Evolutionary conservation across 2,113 vertebrate species (phyloP), one percentile per base, ranked within the genome.

Genomic region (Hassar affinis): DNA sequence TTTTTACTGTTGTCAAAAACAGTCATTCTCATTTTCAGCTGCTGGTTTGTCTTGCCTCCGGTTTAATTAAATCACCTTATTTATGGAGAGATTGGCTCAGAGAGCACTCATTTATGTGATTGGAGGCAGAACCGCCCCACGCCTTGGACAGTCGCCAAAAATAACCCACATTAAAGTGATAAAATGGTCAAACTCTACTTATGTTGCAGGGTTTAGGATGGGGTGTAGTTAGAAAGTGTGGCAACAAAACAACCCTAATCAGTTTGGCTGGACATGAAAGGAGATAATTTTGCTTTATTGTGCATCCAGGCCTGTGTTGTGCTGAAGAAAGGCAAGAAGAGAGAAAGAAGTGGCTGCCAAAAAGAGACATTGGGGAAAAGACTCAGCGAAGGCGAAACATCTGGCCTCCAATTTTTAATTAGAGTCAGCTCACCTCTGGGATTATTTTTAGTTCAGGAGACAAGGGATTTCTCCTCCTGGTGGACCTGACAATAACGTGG

Each of bases 371-470:
- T 72, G 30, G 92, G 91, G 92, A 90, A 90, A 90, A 88, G 84
- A 90, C 77, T 85, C 76, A 77, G 86, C 89, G 84, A 90, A 92
- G 88, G 90, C 90, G 93, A 92, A 93, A 92, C 92, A 94, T 92
- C 92, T 94, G 91, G 92, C 90, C 91, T 92, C 86, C 78, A 89
- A 89, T 90, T 93, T 94, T 93, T 93, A 94, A 93, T 94, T 93
- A 92, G 89, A 92, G 69, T 54, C 80, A 61, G 80, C 72, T 88
- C 89, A 90, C 91, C 88, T 88, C 51, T 89, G 90, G 90, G 92
- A 92, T 91, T 91, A 91, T 88, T 90, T 91, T 88, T 89, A 90
- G 89, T 91, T 91, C 87, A 89, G 68, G 78, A 82, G 85, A 84
- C 83, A 30, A 85, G 86, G 81, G 87, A 87, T 86, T 88, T 85